Percentiles rank a stretch among this genome's conserved stretches.
These are phyloP conservation scores for Merodon equestris DNA, from an alignment of 2,888 invertebrate species.

Conservation along the genomic window DNA sequence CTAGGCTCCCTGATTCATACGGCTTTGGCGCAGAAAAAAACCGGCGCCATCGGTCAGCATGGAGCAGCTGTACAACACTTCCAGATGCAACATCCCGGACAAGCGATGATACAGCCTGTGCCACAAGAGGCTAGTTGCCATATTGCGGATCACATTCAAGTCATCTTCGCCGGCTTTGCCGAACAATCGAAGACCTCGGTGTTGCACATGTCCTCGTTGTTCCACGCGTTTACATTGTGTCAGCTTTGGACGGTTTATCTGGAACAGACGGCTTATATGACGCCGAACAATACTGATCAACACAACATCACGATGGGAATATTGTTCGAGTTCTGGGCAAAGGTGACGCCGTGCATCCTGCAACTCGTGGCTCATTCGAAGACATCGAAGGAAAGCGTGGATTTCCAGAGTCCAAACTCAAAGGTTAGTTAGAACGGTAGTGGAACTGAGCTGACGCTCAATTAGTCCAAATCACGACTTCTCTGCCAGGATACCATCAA, in stretches of 20 bases:
- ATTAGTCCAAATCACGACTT: no score
- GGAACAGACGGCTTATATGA: conserved; percentile 88
- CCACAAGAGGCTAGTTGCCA: conserved; percentile 97
- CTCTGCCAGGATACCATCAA: no score
- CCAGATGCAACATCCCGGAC: conserved; percentile 74
- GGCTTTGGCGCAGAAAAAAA: conserved; percentile 80
- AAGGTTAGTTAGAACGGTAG: conserved; percentile 62
- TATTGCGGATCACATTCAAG: conserved; percentile 97
- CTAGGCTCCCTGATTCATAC: conserved; percentile 96
- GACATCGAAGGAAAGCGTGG: conserved; percentile 83
- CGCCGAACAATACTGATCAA: conserved; percentile 85
- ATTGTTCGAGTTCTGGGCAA: conserved; percentile 98
- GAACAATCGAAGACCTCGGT: conserved; percentile 96
- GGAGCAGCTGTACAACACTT: conserved; percentile 65
- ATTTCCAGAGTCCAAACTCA: conserved; percentile 72
- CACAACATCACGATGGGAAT: conserved; percentile 88
- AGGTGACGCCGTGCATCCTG: conserved; percentile 96
- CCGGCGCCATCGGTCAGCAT: conserved; percentile 70
- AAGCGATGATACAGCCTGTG: conserved; percentile 87
- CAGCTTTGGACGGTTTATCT: conserved; percentile 99
- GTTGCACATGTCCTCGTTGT: conserved; percentile 96
- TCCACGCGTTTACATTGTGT: conserved; percentile 98
- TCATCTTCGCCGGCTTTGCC: conserved; percentile 96
- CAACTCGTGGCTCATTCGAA: conserved; percentile 95
- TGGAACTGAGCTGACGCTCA: no score